A percentile compares a stretch with the other conserved stretches of the same genome.
These are phyloP conservation scores for Pristis pectinata DNA, from an alignment of 2,797 vertebrate species.

Conservation along the genomic window DNA sequence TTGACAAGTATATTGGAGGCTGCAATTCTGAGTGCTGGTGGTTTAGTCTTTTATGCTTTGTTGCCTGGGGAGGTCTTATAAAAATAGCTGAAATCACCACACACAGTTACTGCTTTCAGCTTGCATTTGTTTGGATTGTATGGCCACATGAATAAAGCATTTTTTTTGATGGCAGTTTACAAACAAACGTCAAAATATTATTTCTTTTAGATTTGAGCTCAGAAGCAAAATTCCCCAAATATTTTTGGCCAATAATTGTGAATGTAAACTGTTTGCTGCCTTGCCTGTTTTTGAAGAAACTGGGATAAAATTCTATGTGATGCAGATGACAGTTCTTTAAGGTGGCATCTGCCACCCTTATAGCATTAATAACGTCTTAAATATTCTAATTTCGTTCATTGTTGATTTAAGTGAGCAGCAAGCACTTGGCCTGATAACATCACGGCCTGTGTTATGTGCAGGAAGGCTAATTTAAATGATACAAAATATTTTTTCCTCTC, in stretches of 20 bases:
- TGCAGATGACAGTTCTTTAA: background rate
- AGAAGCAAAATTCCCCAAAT: constrained; percentile 3
- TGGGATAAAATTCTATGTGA: background rate
- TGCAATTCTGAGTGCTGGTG: constrained; percentile 40
- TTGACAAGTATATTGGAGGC: constrained; percentile 50
- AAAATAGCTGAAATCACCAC: constrained; percentile 48
- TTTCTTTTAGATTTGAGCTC: background rate
- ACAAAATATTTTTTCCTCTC: background rate
- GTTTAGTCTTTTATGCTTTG: constrained; percentile 49
- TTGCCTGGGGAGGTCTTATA: constrained; percentile 50
- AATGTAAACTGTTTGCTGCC: background rate
- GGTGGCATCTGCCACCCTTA: constrained; percentile 30
- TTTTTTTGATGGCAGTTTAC: background rate
- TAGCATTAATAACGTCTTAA: constrained; percentile 28
- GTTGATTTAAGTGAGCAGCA: background rate
- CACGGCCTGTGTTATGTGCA: background rate
- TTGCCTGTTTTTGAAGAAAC: background rate
- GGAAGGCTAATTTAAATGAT: constrained; percentile 1
- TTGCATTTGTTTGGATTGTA: constrained; percentile 30
- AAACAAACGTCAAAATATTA: constrained; percentile 14
- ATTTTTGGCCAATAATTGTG: background rate
- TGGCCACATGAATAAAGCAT: constrained; percentile 9
- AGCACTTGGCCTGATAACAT: background rate
- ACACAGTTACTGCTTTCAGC: constrained; percentile 34
- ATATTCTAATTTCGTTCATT: background rate